Percentiles rank a stretch among this genome's conserved stretches.
phyloP scores from a whole-genome alignment of 2,888 invertebrate species.

The Acrobeloides nanus region DNA sequence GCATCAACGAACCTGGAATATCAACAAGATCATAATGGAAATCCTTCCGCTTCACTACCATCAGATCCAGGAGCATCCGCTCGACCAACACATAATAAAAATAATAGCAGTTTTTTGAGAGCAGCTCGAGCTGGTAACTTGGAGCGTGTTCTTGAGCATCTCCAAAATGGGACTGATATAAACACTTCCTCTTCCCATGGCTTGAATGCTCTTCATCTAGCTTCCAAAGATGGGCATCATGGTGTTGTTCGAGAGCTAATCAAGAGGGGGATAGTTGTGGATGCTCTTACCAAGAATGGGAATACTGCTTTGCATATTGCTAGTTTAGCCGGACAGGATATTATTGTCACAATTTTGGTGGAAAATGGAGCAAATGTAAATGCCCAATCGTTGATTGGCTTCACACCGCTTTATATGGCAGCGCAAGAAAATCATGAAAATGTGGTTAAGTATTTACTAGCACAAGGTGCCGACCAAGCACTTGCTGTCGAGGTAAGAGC shows the following conservation, averaged over 20 bases:
- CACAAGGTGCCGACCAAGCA: conserved; percentile 93
- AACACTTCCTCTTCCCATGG: conserved; percentile 99
- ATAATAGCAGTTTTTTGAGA: conserved; percentile 84
- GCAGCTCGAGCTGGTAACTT: conserved; percentile 96
- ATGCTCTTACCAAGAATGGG: conserved; percentile 91
- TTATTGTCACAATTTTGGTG: conserved; percentile 74
- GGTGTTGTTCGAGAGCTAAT: conserved; percentile 87
- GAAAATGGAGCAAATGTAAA: conserved; percentile 93
- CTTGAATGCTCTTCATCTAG: conserved; percentile 91
- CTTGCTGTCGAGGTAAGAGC: conserved; percentile 86
- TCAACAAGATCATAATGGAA: too few species aligned
- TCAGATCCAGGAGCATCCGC: too few species aligned
- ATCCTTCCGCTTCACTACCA: too few species aligned
- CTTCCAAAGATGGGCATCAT: conserved; percentile 89
- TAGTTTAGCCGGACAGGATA: conserved; percentile 92
- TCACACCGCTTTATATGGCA: conserved; percentile 98
- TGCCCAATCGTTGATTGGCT: conserved; percentile 83
- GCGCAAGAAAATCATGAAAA: conserved; percentile 96
- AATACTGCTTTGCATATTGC: conserved; percentile 98
- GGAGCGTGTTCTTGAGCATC: conserved; percentile 86
- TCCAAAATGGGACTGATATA: conserved; percentile 86
- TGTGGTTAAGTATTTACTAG: conserved; percentile 83
- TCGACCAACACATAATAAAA: too few species aligned
- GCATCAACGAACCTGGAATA: too few species aligned
- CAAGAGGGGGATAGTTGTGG: conserved; percentile 84